These are phyloP conservation scores for Drosophila parthenogenetica DNA, from an alignment of 2,888 invertebrate species.

Conservation along the genomic window DNA sequence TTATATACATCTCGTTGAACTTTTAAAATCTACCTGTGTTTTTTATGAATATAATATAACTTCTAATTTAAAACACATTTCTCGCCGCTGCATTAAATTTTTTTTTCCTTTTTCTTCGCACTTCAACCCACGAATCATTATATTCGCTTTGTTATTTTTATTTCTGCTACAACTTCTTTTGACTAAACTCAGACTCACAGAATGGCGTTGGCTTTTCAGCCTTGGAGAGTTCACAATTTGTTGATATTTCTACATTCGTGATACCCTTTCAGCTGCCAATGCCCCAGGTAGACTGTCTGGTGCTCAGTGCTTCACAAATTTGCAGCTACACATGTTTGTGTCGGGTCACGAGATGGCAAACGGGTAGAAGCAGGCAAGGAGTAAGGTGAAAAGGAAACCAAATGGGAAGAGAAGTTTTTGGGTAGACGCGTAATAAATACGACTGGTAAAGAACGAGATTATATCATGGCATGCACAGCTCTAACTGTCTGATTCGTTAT, in stretches of 20 bases:
- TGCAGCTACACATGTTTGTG: slow-evolving; percentile 52
- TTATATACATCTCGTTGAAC: no score
- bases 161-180: not conserved
- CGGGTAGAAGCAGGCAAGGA: no score
- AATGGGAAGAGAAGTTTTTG: slow-evolving; percentile 32
- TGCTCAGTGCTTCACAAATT: slow-evolving; percentile 24
- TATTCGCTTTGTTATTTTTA: no score
- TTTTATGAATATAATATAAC: no score
- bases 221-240: slow-evolving; percentile 5
- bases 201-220: not conserved
- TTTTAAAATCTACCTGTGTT: no score
- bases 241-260: not conserved
- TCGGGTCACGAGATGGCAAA: slow-evolving; percentile 2
- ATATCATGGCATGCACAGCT: slow-evolving; percentile 74
- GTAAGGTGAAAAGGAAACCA: no score
- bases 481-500: slow-evolving; percentile 64
- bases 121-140: no score
- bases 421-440: slow-evolving; percentile 65
- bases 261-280: slow-evolving; percentile 37
- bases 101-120: no score
- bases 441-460: slow-evolving; percentile 57
- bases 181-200: not conserved
- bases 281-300: slow-evolving; percentile 15
- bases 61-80: no score
- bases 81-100: no score